Evolutionary conservation across 1,140 invertebrate species (phyloP).

Genomic region (Plectus sambesii): DNA sequence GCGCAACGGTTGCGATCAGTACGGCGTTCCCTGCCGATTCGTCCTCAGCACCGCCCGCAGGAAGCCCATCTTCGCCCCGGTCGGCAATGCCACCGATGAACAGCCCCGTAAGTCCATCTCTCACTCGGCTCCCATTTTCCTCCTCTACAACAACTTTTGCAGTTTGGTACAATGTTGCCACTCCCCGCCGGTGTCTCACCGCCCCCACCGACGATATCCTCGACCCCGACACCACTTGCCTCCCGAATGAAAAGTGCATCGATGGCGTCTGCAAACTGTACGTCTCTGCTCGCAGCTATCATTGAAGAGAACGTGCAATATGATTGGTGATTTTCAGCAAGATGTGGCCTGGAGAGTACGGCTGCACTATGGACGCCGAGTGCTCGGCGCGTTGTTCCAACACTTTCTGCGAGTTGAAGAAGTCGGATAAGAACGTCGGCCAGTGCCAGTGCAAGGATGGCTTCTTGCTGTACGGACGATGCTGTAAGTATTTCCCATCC

Average conservation of each 20-base stretch:
- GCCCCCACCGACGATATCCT: slow-evolving; percentile 18
- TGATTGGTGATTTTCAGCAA: slow-evolving; percentile 20
- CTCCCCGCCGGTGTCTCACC: slow-evolving; percentile 23
- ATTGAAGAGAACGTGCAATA: neutral
- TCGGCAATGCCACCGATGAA: slow-evolving; percentile 29
- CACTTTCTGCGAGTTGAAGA: slow-evolving; percentile 38
- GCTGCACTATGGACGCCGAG: slow-evolving; percentile 28
- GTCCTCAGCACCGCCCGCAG: slow-evolving; percentile 28
- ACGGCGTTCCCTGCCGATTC: slow-evolving; percentile 28
- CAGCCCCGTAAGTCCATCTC: no score
- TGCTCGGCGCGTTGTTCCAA: slow-evolving; percentile 33
- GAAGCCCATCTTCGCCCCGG: slow-evolving; percentile 31
- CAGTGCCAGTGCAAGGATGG: slow-evolving; percentile 38
- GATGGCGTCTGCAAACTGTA: slow-evolving; percentile 35
- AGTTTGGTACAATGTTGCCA: slow-evolving; percentile 40
- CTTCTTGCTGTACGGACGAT: slow-evolving; percentile 37
- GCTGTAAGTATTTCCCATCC: slow-evolving; percentile 28
- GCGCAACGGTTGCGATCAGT: slow-evolving; percentile 39
- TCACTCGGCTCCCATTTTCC: no score
- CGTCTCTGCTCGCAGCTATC: slow-evolving; percentile 3
- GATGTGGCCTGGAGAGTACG: slow-evolving; percentile 40
- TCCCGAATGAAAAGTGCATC: slow-evolving; percentile 40
- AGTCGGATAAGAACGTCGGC: slow-evolving; percentile 30
- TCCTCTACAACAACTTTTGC: no score
- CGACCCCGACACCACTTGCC: slow-evolving; percentile 36